Base-by-base conservation (phyloP, 2,888 invertebrate genomes). In the Rhodophaea formosa region DNA sequence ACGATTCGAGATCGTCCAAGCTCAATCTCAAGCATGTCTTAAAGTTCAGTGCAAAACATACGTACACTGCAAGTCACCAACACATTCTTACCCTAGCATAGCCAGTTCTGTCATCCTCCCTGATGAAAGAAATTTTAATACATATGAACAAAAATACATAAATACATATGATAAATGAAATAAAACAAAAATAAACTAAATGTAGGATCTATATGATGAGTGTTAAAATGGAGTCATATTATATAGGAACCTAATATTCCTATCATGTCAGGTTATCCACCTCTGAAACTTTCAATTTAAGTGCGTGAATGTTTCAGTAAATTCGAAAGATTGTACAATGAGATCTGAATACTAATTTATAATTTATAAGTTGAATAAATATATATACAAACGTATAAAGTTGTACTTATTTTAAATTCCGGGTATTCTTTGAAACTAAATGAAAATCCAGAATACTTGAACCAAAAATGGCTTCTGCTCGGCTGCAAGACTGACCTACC, bases 101-200 rank as follows among this genome's bases (percentile, higher is more conserved):
- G 88, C 91, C 92, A 84, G 85, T 84, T 84, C 86, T 88, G 87
- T 91, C 92, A 85, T 90, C 91, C 90, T 92, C 91, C 92, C 92
- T 92, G 90, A 90, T 91, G 86, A 92, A 90, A 88, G 83, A 90
- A 90, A 90, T 85, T 77, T 73, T 65, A 76, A 79, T 81, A 84
- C 76, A 79, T 76, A 75, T 75, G 71, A 68, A 66, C 59, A 65
- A 63, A 65, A 62, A 64, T 45, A 68, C 60, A 68, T 66, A 72
- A 64, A 70, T 67, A 77, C 59, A 79, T 62, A 75, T 65, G 58
- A 75, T 52, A 71, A 59, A 73, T 62, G 47, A 59, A 64, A 57
- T 59, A 58, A 47, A 65, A 66, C 47, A 62, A 60, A 70, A 56
- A 74, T 62, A 71, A 67, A 70, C 47, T 69, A 68, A 69, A 39